A percentile compares a stretch with the other conserved stretches of the same genome.
These are phyloP conservation scores for Caenorhabditis sinica DNA, from an alignment of 2,888 invertebrate genomes.

Conservation along the genomic window DNA sequence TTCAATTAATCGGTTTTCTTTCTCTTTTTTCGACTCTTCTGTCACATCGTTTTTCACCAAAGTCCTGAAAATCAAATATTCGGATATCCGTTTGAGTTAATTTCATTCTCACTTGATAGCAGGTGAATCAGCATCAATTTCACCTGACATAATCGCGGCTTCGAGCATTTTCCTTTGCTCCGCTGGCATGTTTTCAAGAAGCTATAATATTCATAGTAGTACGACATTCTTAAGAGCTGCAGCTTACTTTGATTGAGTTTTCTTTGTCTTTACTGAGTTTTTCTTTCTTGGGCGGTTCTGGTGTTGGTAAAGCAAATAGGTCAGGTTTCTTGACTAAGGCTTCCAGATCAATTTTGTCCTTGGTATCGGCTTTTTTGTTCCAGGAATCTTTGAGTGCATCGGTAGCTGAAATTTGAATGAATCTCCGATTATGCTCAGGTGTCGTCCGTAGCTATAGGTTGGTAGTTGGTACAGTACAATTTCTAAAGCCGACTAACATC, in stretches of 20 bases:
- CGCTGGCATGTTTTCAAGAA: constrained; percentile 67
- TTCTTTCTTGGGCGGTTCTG: constrained; percentile 39
- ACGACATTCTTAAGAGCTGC: background rate
- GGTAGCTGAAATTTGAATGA: constrained; percentile 56
- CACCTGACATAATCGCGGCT: constrained; percentile 78
- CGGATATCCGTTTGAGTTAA: background rate
- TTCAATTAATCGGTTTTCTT: constrained; percentile 77
- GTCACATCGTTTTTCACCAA: constrained; percentile 74
- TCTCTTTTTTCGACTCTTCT: constrained; percentile 76
- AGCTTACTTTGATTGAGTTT: constrained; percentile 66
- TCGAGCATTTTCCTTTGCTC: constrained; percentile 77
- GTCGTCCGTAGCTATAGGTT: no score
- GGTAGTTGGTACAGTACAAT: no score
- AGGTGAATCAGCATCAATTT: constrained; percentile 76
- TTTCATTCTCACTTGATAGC: constrained; percentile 68
- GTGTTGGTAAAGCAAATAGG: constrained; percentile 20
- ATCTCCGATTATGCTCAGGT: background rate
- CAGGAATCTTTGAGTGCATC: constrained; percentile 70
- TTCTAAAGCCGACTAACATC: no score
- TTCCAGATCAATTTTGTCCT: constrained; percentile 61
- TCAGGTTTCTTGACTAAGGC: constrained; percentile 50
- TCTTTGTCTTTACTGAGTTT: constrained; percentile 65
- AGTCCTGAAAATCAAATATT: constrained; percentile 56
- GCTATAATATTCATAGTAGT: constrained; percentile 53
- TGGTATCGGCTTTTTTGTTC: constrained; percentile 65